phyloP scores from a whole-genome alignment of 1,140 invertebrate genomes.

The Diploscapter pachys region DNA sequence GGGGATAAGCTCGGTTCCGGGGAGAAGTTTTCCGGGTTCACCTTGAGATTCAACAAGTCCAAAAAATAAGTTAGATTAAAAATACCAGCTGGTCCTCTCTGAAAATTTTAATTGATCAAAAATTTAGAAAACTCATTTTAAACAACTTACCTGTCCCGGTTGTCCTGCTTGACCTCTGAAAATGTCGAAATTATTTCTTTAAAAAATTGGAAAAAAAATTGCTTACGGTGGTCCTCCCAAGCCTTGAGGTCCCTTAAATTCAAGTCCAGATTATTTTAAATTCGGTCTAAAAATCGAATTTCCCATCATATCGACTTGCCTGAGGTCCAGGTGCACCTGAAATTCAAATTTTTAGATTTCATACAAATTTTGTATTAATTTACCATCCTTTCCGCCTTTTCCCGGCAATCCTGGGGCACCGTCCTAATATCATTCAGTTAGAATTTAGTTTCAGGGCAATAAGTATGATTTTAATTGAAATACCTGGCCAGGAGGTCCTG shows the following conservation, averaged over 20 bases:
- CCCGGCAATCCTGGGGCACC: conserved; percentile 53
- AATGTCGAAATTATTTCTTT: too few relatives aligned
- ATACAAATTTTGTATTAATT: too few relatives aligned
- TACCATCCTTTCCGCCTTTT: conserved; percentile 51
- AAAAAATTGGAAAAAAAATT: too few relatives aligned
- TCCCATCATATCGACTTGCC: conserved; percentile 44
- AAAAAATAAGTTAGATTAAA: too few relatives aligned
- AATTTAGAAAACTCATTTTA: too few relatives aligned
- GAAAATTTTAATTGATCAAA: too few relatives aligned
- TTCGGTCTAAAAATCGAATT: conserved; percentile 43
- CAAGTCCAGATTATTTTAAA: conserved; percentile 50
- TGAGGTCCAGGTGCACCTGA: conserved; percentile 46
- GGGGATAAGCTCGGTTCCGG: conserved; percentile 47
- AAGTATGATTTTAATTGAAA: too few relatives aligned
- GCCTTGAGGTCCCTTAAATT: conserved; percentile 47
- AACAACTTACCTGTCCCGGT: conserved; percentile 44
- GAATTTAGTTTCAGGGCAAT: too few relatives aligned
- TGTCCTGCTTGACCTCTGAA: conserved; percentile 46
- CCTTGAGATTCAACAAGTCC: conserved; percentile 44
- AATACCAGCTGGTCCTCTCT: too few relatives aligned
- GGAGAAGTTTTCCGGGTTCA: conserved; percentile 53
- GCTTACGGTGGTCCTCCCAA: conserved; percentile 33
- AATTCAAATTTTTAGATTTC: too few relatives aligned
- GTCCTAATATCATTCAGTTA: conserved; percentile 21
- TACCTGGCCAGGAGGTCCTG: conserved; percentile 40